Percentiles rank a stretch among this genome's conserved stretches.
Conservation (phyloP, 2,888 invertebrate species). For the Melolontha melolontha region DNA sequence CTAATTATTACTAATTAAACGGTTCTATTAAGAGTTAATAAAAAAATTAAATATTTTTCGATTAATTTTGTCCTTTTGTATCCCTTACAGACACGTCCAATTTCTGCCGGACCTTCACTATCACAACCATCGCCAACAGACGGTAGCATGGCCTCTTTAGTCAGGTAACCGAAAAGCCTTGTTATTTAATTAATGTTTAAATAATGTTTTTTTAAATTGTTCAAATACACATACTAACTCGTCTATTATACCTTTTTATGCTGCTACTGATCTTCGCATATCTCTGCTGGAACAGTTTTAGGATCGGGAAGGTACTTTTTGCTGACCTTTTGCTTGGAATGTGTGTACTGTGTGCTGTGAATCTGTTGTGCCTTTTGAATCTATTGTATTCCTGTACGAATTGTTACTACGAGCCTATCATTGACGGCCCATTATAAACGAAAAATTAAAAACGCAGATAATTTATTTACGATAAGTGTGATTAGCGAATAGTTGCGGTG, state of each 20-base stretch:
- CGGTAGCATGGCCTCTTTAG: slow-evolving; percentile 68
- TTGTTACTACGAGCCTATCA: slow-evolving; percentile 48
- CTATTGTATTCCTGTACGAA: slow-evolving; percentile 68
- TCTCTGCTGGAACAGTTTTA: slow-evolving; percentile 68
- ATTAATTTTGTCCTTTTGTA: slow-evolving; percentile 27
- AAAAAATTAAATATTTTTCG: slow-evolving; percentile 32
- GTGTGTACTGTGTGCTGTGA: slow-evolving; percentile 74
- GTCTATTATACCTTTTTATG: slow-evolving; percentile 50
- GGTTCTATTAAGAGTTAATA: no score
- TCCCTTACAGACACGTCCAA: slow-evolving; percentile 69
- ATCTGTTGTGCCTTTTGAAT: slow-evolving; percentile 75
- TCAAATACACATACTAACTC: slow-evolving; percentile 26
- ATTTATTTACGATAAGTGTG: no score
- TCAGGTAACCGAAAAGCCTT: slow-evolving; percentile 65
- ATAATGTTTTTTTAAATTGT: slow-evolving; percentile 55
- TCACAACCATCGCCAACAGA: slow-evolving; percentile 68
- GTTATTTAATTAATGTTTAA: background rate
- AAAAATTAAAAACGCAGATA: background rate
- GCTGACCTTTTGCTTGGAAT: slow-evolving; percentile 78
- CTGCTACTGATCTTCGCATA: slow-evolving; percentile 56
- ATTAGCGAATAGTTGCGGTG: no score
- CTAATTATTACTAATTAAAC: no score
- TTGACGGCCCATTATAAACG: slow-evolving; percentile 36
- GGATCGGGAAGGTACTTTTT: slow-evolving; percentile 86
- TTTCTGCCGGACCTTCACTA: slow-evolving; percentile 70